Base-by-base conservation (phyloP, 1,140 invertebrate species). In the Leptopilina boulardi region DNA sequence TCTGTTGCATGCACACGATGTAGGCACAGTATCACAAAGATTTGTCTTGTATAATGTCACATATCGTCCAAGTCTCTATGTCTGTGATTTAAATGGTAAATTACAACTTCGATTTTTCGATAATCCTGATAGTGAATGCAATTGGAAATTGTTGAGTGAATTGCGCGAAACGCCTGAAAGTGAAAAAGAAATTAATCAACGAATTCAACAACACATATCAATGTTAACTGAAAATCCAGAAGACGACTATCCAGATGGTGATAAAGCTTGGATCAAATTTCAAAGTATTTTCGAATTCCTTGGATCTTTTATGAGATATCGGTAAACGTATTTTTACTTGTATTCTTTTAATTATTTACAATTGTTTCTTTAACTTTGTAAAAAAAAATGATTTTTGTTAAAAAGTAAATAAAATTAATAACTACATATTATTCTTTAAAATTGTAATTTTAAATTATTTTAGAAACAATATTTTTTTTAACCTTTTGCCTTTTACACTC, bases 1-100 rank as follows among this genome's bases (percentile, higher is more conserved):
- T 0, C 93, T 93, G 0, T 89, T 97, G 0, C 96, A 97, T 84
- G 87, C 93, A 1, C 96, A 97, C 81, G 94, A 96, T 75, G 92
- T 93, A 9, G 93, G 94, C 0, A 90, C 95, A 0, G 92, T 93
- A 0, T 93, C 93, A 3, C 87, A 92, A 0, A 93, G 95, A 71
- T 97, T 93, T 88, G 77, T 97, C 0, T 90, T 95, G 10, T 83
- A 90, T 8, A 94, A 95, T 71, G 89, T 95, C n/a, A 95, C 95
- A 0, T 95, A 94, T 82, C 92, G 92, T 75, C 91, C 93, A 0
- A 90, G 96, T 85, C 88, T 96, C 18, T 95, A 96, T 83, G 92
- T 94, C 1, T 96, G 95, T 11, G 85, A 91, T 4, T 82, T 85
- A 3, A 78, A 88, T 15, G 71, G 13, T 3, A 41, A 8, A 0